phyloP scores from a whole-genome alignment of 2,797 vertebrate species.

The Microhierax caerulescens region DNA sequence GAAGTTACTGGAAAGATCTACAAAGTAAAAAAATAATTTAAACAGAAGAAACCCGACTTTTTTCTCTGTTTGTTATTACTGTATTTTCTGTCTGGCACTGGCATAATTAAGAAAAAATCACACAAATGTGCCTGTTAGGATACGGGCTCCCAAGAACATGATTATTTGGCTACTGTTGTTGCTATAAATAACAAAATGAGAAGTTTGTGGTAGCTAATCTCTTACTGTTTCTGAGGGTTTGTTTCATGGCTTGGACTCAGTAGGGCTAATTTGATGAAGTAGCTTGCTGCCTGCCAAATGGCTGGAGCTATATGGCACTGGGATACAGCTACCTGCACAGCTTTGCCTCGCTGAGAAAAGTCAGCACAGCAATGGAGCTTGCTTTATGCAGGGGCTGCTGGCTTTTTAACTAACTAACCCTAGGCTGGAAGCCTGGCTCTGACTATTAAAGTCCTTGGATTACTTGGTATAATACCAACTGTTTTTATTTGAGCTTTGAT shows the following conservation, averaged over 20 bases:
- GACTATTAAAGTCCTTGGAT: not conserved
- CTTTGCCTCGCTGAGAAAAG: not conserved
- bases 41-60: fast-evolving
- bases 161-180: not conserved
- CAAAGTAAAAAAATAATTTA: not conserved
- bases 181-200: not conserved
- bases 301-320: not conserved
- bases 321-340: not conserved
- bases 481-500: not conserved
- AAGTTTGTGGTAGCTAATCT: not conserved
- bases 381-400: not conserved
- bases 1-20: not conserved
- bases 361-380: not conserved
- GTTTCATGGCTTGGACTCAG: not conserved
- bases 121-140: fast-evolving
- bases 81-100: not conserved
- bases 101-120: not conserved
- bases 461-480: not conserved
- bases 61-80: not conserved
- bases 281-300: not conserved
- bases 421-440: not conserved
- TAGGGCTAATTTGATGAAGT: not conserved
- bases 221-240: not conserved
- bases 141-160: not conserved
- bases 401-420: not conserved